Evolutionary conservation across 37 sponge, comb jelly and placozoan genomes (phyloP), one percentile per base, ranked within the genome.

Genomic region (Bolinopsis microptera): DNA sequence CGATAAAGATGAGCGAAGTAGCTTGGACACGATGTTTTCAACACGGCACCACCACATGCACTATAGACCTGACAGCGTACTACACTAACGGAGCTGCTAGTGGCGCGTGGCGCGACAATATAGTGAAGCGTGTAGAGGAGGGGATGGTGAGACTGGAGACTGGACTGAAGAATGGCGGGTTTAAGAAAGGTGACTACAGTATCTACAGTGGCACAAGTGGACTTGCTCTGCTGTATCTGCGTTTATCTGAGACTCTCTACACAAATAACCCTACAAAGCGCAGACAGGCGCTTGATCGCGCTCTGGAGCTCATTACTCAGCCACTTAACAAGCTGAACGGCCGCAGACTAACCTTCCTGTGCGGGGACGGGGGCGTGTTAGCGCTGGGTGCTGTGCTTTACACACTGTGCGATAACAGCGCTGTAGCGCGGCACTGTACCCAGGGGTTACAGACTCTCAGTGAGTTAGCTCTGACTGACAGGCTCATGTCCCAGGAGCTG

Each of bases 321-420:
- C 72, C 93, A 0, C 93, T 97, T 22, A 35, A n/a, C 34, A 69
- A 82, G 0, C 93, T 95, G 1, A 88, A 95, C 21, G 34, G 25
- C 0, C 76, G 94, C 8, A 83, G 92, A 0, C 38, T 93, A 39
- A 97, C 96, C 38, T 98, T 98, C 38, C 93, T 98, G 26, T 96
- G 96, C 93, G 99, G 99, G 38, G 95, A 94, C n/a, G 95, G 95
- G 0, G 99, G 99, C 0, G 96, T 96, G 24, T 69, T 97, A 8
- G 96, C 96, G 21, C 23, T 97, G 5, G 96, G 83, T 37, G 96
- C 96, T 25, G 95, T 95, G 9, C 83, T 96, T 8, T 83, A 96
- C 48, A 67, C 68, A 26, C n/a, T 69, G 32, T 92, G 96, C 0
- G 94, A 93, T 22, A 76, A 86, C 23, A 31, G 26, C 2, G 93